A percentile compares a stretch with the other conserved stretches of the same genome.
These are phyloP conservation scores for Pegoplata infirma DNA, from an alignment of 2,888 invertebrate genomes.

Conservation along the genomic window DNA sequence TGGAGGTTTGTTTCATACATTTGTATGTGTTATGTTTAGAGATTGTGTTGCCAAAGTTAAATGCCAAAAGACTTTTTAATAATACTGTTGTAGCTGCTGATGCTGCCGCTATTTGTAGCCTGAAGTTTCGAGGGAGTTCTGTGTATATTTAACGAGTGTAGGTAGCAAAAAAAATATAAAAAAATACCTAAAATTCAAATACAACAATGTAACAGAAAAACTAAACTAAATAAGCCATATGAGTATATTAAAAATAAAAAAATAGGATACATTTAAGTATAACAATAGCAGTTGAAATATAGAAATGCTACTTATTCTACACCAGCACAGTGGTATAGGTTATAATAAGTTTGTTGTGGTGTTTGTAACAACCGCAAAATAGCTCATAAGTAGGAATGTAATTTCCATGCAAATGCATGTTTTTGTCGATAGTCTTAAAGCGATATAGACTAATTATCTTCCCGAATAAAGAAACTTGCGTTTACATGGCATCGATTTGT, in stretches of 20 bases:
- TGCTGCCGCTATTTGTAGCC: slow-evolving; percentile 14
- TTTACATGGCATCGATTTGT: no score
- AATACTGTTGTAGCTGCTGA: slow-evolving; percentile 4
- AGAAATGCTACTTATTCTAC: slow-evolving; percentile 46
- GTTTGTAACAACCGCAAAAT: no score
- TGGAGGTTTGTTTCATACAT: slow-evolving; percentile 23
- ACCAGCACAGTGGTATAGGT: no score
- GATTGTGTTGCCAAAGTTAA: slow-evolving; percentile 47
- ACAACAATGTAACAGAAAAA: slow-evolving; percentile 41
- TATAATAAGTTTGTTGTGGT: no score
- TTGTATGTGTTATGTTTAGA: slow-evolving; percentile 19
- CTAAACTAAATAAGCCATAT: slow-evolving; percentile 50
- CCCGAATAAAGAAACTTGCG: no score
- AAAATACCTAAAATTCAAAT: no score
- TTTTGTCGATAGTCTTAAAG: no score
- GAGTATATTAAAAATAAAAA: slow-evolving; percentile 35
- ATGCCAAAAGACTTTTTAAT: slow-evolving; percentile 52
- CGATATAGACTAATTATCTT: no score
- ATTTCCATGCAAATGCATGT: no score
- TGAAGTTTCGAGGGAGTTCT: slow-evolving; percentile 48
- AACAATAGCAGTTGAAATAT: slow-evolving; percentile 43
- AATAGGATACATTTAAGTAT: background rate
- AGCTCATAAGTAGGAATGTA: no score
- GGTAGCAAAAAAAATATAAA: slow-evolving; percentile 33
- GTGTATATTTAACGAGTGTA: slow-evolving; percentile 51